Base-by-base conservation (phyloP, 2,797 vertebrate species). In the Holocentrus rufus region DNA sequence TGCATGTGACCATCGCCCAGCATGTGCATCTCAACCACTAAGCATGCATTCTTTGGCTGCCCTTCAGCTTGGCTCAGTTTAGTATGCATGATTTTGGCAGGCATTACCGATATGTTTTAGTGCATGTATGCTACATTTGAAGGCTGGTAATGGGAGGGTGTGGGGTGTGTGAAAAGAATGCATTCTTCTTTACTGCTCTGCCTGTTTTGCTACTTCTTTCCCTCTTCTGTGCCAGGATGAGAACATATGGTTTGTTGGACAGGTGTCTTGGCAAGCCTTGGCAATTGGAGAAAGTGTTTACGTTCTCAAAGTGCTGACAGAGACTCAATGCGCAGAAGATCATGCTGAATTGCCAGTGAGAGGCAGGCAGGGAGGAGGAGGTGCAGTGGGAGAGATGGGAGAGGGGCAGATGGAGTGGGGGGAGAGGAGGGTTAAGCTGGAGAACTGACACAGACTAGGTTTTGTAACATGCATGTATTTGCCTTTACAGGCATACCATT, bases 1-100 rank as follows among this genome's bases (percentile, higher is more conserved):
- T 72, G 84, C 86, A 87, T 90, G 85, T 83, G 80, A 89, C 66
- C 79, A 75, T 86, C 78, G 59, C 78, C 72, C 84, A 80, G 72
- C 71, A 65, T 81, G 84, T 83, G 77, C 77, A 88, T 84, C 73
- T 89, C 82, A 88, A 72, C 79, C 80, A 86, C 85, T 69, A 77
- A 79, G 85, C 67, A 82, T 87, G 81, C 88, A 88, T 92, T 93
- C 88, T 92, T 89, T 91, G 92, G 89, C 91, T 88, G 80, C 71
- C 62, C 59, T 79, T 91, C 88, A 90, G 86, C 81, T 85, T 86
- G 85, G 81, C 87, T 85, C 77, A 79, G 56, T 76, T 84, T 65
- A 75, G 81, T 86, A 77, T 65, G 57, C 77, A 79, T 85, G 73
- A 78, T 74, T 74, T 78, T 91, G 88, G 87, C 83, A 79, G 71